phyloP scores from a whole-genome alignment of 1,140 invertebrate genomes.

The Triops cancriformis region DNA sequence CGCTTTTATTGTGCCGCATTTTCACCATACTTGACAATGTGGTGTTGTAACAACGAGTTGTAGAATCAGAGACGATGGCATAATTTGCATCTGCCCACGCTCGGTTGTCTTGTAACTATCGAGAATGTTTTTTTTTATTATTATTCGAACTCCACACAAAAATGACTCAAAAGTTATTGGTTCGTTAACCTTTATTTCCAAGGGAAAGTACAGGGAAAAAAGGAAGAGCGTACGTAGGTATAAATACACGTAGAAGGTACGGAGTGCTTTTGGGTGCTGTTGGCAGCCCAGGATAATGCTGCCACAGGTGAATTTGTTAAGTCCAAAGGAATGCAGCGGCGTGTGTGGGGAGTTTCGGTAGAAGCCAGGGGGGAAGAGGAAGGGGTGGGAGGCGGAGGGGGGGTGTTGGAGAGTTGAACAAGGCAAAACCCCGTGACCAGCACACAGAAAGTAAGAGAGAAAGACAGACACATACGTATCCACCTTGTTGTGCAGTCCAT shows the following conservation, averaged over 20 bases:
- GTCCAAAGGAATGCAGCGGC: not conserved
- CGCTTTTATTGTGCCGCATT: not conserved
- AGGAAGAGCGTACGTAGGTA: not conserved
- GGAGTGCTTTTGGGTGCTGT: not conserved
- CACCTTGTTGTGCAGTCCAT: conserved; percentile 4
- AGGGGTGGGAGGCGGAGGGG: not conserved
- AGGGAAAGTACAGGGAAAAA: not conserved
- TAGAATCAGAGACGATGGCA: not conserved
- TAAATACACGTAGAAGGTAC: not conserved
- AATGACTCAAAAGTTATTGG: not conserved
- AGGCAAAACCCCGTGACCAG: not conserved
- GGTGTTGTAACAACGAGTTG: not conserved
- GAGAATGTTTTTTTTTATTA: not conserved
- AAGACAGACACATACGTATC: not conserved
- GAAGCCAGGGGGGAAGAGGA: no score
- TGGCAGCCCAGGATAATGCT: not conserved
- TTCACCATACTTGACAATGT: not conserved
- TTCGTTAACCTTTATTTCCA: not conserved
- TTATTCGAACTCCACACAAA: not conserved
- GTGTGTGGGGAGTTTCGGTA: not conserved
- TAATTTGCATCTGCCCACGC: conserved; percentile 12
- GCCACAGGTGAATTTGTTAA: conserved; percentile 13
- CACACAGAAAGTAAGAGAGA: not conserved
- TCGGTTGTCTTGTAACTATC: not conserved
- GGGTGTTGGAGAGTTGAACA: not conserved